Evolutionary conservation across 2,797 vertebrate species (phyloP).

Genomic region (Sebastes taczanowskii): DNA sequence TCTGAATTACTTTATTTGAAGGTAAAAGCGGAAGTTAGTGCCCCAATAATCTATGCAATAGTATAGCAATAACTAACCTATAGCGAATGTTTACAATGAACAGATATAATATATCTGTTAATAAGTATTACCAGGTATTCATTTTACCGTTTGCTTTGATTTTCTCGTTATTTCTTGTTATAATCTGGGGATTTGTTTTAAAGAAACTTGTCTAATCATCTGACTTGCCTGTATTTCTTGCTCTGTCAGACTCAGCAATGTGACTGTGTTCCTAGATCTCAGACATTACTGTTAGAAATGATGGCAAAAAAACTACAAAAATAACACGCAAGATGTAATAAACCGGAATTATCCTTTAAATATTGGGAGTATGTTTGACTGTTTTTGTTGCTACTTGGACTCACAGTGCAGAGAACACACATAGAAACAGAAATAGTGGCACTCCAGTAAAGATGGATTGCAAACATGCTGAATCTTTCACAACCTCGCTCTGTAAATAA

Average conservation of each 20-base stretch:
- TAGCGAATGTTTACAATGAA: background rate
- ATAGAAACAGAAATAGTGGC: background rate
- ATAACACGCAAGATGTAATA: background rate
- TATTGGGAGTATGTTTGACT: background rate
- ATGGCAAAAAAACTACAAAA: background rate
- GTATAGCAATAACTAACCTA: background rate
- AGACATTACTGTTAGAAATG: background rate
- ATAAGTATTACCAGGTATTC: background rate
- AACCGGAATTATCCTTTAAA: background rate
- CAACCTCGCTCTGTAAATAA: constrained; percentile 42
- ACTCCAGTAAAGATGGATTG: constrained; percentile 23
- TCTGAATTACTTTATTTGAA: background rate
- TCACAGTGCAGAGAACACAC: background rate
- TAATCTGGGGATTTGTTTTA: background rate
- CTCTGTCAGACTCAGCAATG: background rate
- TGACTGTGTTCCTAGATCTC: background rate
- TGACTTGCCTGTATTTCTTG: background rate
- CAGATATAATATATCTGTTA: background rate
- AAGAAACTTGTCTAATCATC: background rate
- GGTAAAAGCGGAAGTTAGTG: background rate
- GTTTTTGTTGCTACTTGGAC: background rate
- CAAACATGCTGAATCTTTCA: constrained; percentile 40
- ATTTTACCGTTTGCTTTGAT: background rate
- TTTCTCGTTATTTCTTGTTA: background rate
- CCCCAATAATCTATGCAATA: background rate